Base-by-base conservation (phyloP, 2,113 vertebrate genomes). In the Empidonax traillii region DNA sequence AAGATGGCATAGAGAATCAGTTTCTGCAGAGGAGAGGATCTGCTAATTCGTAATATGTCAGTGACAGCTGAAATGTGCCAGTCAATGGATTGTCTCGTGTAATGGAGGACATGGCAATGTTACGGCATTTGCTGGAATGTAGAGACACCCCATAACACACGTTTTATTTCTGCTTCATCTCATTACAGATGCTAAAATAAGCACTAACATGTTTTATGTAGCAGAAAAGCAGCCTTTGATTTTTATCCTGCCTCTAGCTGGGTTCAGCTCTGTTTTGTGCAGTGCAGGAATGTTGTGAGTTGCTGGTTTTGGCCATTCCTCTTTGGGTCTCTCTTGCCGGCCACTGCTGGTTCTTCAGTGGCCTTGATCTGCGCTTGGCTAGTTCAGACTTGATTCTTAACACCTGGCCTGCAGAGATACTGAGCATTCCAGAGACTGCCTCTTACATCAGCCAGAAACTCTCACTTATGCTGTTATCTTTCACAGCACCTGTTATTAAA, bases 401-500 rank as follows among this genome's bases (percentile, higher is more conserved):
- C 55, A 12, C 59, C 39, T 20, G 43, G 8, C 13, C 1, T 3
- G 17, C 6, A 25, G 9, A 59, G 63, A 73, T 58, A 69, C 61
- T 43, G 79, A 89, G 19, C 0, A 1, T 84, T 90, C 78, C 89
- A 74, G 83, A 93, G 43, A 2, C 83, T 92, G 88, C 94, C 59
- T 94, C 83, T 77, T 46, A 21, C 72, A 66, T 63, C 83, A 94
- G 63, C 79, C 89, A 92, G 72, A 77, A 89, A 11, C 83, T 88
- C 85, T 86, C 91, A 43, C 87, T 87, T 49, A 15, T 0, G 7
- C 87, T 73, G 74, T 93, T 97, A 85, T 90, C 94, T 95, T 83
- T 88, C 71, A 44, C 58, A 87, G 75, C 90, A 94, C 90, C 90
- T 97, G 94, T 79, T 90, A 65, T 37, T 68, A 79, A 91, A 94